phyloP scores from a whole-genome alignment of 1,140 invertebrate genomes.

The Homarus americanus region DNA sequence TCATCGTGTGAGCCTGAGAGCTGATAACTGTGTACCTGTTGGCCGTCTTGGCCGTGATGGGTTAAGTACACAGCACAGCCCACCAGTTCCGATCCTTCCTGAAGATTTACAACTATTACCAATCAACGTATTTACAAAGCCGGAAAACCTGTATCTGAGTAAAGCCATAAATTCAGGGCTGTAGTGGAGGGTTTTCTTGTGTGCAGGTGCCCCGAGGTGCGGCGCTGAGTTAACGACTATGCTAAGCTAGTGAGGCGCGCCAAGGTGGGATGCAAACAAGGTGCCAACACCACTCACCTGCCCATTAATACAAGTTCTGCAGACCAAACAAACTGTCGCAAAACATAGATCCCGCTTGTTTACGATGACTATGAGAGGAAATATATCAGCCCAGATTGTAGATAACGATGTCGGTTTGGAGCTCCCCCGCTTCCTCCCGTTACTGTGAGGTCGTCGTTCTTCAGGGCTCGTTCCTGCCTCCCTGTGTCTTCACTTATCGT shows the following conservation, averaged over 20 bases:
- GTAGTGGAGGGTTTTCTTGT: neutral
- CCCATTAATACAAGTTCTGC: conserved; percentile 18
- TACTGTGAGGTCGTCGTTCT: neutral
- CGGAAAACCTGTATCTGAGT: conserved; percentile 4
- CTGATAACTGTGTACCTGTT: too few species aligned
- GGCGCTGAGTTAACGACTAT: neutral
- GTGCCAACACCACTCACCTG: conserved; percentile 35
- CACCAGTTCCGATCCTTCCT: neutral
- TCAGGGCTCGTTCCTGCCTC: neutral
- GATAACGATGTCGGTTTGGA: neutral
- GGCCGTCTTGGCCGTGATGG: too few species aligned
- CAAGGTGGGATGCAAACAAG: conserved; percentile 33
- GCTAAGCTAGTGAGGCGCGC: neutral
- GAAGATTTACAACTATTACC: neutral
- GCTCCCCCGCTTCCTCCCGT: neutral
- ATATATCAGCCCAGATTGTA: conserved; percentile 3
- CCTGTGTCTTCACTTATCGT: neutral
- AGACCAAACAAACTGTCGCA: conserved; percentile 21
- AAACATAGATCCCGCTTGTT: conserved; percentile 32
- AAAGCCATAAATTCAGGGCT: neutral
- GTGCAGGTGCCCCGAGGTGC: neutral
- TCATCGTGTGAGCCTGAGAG: too few species aligned
- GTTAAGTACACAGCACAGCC: too few species aligned
- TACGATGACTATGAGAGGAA: neutral
- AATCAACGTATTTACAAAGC: neutral